These are phyloP conservation scores for Proterorhinus semilunaris DNA, from an alignment of 2,113 vertebrate species.

Conservation along the genomic window DNA sequence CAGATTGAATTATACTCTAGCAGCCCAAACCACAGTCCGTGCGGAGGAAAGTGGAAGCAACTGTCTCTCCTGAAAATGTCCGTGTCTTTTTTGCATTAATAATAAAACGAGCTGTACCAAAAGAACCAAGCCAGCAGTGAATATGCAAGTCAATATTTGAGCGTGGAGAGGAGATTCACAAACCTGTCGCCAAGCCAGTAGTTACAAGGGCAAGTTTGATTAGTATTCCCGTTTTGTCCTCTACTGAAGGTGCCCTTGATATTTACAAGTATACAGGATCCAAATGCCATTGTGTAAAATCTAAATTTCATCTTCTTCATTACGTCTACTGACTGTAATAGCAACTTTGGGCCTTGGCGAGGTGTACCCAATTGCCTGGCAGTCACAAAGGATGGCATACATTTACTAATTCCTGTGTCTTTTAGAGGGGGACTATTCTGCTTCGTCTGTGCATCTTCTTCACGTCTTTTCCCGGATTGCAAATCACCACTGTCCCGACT, in stretches of 20 bases:
- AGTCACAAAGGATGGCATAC: too few species aligned
- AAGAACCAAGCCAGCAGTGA: conserved; percentile 7
- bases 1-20: conserved; percentile 20
- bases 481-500: too few species aligned
- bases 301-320: too few species aligned
- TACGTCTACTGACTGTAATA: too few species aligned
- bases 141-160: conserved; percentile 8
- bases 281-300: background rate
- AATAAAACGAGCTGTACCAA: conserved; percentile 3
- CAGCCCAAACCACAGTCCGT: conserved; percentile 1
- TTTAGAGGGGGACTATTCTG: too few species aligned
- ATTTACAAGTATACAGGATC: background rate
- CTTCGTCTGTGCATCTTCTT: too few species aligned
- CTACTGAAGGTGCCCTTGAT: background rate
- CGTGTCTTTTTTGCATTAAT: conserved; percentile 8
- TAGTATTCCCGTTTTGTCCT: background rate
- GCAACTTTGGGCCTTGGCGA: too few species aligned
- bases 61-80: conserved; percentile 2
- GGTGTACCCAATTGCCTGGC: too few species aligned
- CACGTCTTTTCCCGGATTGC: too few species aligned
- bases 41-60: conserved; percentile 1
- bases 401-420: too few species aligned
- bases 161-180: background rate
- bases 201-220: background rate
- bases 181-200: background rate